Evolutionary conservation across 2,888 invertebrate genomes (phyloP).

Genomic region (Protula sp.): DNA sequence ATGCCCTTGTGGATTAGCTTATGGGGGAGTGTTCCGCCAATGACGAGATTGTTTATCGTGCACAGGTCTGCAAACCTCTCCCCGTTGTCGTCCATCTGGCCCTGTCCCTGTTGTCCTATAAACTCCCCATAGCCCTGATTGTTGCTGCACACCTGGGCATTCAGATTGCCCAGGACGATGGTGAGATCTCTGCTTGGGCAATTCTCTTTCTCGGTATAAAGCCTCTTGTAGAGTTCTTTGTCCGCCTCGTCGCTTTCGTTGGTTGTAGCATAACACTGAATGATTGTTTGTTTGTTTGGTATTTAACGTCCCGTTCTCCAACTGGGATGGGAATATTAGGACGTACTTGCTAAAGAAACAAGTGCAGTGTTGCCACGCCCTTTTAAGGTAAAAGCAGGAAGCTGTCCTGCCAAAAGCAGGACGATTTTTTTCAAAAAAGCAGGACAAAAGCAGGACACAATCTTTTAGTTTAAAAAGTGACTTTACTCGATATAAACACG

Average conservation of each 20-base stretch:
- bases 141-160: slow-evolving; percentile 29
- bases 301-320: too few species aligned
- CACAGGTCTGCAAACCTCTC: not conserved
- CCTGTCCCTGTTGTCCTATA: slow-evolving; percentile 17
- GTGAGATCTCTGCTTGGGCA: not conserved
- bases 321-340: too few species aligned
- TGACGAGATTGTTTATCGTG: slow-evolving; percentile 8
- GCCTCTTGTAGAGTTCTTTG: slow-evolving; percentile 7
- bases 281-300: too few species aligned
- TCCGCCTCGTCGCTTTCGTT: slow-evolving; percentile 10
- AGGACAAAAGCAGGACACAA: too few species aligned
- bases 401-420: too few species aligned
- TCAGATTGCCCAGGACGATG: slow-evolving; percentile 18
- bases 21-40: slow-evolving; percentile 7
- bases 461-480: too few species aligned
- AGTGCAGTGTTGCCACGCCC: too few species aligned
- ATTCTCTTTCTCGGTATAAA: slow-evolving; percentile 3
- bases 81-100: slow-evolving; percentile 10
- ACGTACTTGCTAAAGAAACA: too few species aligned
- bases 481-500: too few species aligned
- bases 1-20: slow-evolving; percentile 18
- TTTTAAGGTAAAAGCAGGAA: too few species aligned
- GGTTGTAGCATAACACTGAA: slow-evolving; percentile 3
- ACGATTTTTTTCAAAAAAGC: too few species aligned
- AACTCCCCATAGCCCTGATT: slow-evolving; percentile 23